Percentiles rank a stretch among this genome's conserved stretches.
Evolutionary conservation across 1,140 invertebrate species (phyloP).

Genomic region (Drosophila serrata): DNA sequence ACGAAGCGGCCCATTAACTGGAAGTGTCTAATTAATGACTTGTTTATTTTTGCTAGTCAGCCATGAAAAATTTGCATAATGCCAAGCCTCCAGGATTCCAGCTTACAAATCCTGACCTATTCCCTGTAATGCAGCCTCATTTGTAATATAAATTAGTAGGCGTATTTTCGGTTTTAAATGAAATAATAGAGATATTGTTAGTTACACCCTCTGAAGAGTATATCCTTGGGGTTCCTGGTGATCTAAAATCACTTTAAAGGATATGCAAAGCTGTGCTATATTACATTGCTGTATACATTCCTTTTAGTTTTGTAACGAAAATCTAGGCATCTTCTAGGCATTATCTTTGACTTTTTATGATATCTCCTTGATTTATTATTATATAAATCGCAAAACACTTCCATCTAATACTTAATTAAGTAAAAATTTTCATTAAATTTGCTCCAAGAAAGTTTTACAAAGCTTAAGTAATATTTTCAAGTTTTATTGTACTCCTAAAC

Average conservation of each 20-base stretch:
- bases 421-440: background rate
- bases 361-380: background rate
- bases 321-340: background rate
- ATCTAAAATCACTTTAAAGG: background rate
- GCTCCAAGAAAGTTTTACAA: background rate
- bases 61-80: slow-evolving; percentile 52
- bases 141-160: background rate
- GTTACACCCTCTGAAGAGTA: no score
- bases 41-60: slow-evolving; percentile 67
- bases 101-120: slow-evolving; percentile 6
- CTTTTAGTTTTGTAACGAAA: background rate
- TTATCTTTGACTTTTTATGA: background rate
- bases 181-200: background rate
- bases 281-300: background rate
- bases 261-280: background rate
- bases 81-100: slow-evolving; percentile 17
- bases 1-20: slow-evolving; percentile 50
- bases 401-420: background rate
- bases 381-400: background rate
- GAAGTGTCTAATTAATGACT: slow-evolving; percentile 62
- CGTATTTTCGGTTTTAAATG: background rate
- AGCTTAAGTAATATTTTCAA: no score
- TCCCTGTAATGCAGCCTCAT: background rate
- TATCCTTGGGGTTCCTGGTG: background rate
- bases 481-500: background rate